Evolutionary conservation across 2,888 invertebrate genomes (phyloP).

Genomic region (Nemapogon koenigi): DNA sequence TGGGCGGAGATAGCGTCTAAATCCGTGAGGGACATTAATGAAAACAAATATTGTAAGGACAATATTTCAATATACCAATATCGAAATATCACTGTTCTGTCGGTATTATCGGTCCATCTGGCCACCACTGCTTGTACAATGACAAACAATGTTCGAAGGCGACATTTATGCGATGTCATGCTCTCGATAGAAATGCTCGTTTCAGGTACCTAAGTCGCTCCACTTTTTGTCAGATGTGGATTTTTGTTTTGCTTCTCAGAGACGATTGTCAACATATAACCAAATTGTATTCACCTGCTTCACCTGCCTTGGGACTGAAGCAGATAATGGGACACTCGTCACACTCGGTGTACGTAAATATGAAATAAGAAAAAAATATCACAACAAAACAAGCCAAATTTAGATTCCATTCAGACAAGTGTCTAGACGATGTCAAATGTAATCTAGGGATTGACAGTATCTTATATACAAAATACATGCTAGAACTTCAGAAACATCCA

Average conservation of each 20-base stretch:
- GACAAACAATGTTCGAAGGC: conserved; percentile 56
- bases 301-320: too few species aligned
- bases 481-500: too few species aligned
- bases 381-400: too few species aligned
- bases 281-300: too few species aligned
- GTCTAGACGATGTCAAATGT: too few species aligned
- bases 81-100: background rate
- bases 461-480: too few species aligned
- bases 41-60: conserved; percentile 28
- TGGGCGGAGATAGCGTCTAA: conserved; percentile 5
- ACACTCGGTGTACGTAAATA: too few species aligned
- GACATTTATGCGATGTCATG: conserved; percentile 58
- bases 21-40: conserved; percentile 16
- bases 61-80: conserved; percentile 38
- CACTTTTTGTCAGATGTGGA: conserved; percentile 35
- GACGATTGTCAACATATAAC: background rate
- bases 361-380: too few species aligned
- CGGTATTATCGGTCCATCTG: conserved; percentile 40
- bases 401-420: too few species aligned
- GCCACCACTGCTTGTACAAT: conserved; percentile 25
- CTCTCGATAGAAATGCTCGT: conserved; percentile 57
- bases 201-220: conserved; percentile 31
- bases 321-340: too few species aligned
- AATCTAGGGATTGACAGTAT: too few species aligned
- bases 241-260: conserved; percentile 28